phyloP scores from a whole-genome alignment of 2,113 vertebrate genomes.

The Psammodynastes pulverulentus region DNA sequence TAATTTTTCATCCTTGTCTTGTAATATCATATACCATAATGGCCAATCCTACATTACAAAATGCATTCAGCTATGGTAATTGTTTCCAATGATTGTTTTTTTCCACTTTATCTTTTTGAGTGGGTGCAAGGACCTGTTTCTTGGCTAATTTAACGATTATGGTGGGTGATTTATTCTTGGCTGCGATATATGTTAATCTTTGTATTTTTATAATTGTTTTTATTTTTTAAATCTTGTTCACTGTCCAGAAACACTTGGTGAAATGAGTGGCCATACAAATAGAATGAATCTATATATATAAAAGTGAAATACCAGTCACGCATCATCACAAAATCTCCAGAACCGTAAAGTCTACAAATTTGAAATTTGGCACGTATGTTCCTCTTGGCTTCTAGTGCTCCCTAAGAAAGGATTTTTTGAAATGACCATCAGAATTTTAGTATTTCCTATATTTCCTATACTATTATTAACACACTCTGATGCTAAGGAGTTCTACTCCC shows the following conservation, averaged over 20 bases:
- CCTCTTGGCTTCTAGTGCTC: too few relatives aligned
- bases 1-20: neutral
- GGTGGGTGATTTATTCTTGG: neutral
- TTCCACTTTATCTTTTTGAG: neutral
- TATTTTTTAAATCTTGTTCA: neutral
- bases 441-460: too few relatives aligned
- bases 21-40: too few relatives aligned
- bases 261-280: neutral
- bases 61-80: neutral
- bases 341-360: too few relatives aligned
- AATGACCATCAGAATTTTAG: too few relatives aligned
- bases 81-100: neutral
- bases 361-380: too few relatives aligned
- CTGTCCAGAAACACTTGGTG: neutral
- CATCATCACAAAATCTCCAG: too few relatives aligned
- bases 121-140: neutral
- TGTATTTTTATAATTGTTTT: neutral
- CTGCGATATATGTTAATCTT: neutral
- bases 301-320: too few relatives aligned
- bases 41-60: neutral
- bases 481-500: too few relatives aligned
- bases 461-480: too few relatives aligned
- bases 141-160: neutral
- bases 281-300: too few relatives aligned
- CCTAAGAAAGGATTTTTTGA: too few relatives aligned